These are phyloP conservation scores for Aphrophora alni DNA, from an alignment of 2,888 invertebrate genomes.

Conservation along the genomic window DNA sequence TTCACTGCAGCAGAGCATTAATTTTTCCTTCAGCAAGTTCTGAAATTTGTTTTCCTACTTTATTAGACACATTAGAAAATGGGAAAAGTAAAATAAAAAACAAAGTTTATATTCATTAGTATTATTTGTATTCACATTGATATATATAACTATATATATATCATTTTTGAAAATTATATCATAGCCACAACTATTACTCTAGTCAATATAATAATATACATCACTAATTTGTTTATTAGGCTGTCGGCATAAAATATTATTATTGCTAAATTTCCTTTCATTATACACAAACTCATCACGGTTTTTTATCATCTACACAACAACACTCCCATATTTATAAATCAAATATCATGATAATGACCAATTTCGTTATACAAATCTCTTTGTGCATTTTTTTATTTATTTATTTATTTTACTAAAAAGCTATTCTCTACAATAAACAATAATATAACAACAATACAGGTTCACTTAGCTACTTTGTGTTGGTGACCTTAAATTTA, in stretches of 20 bases:
- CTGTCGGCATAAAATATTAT: constrained; percentile 47
- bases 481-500: background rate
- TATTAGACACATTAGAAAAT: no score
- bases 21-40: no score
- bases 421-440: constrained; percentile 36
- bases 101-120: background rate
- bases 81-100: background rate
- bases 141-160: constrained; percentile 46
- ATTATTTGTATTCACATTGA: constrained; percentile 47
- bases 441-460: constrained; percentile 27
- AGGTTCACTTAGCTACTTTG: constrained; percentile 10
- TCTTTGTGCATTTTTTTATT: constrained; percentile 32
- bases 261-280: constrained; percentile 47
- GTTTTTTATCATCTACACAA: constrained; percentile 7
- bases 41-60: no score
- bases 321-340: background rate
- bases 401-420: background rate
- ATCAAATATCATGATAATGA: background rate
- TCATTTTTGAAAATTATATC: constrained; percentile 46
- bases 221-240: constrained; percentile 45
- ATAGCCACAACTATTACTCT: constrained; percentile 46
- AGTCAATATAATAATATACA: constrained; percentile 48
- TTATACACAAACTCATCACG: constrained; percentile 9
- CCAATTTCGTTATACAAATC: constrained; percentile 27
- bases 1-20: no score